Percentiles rank a stretch among this genome's conserved stretches.
Evolutionary conservation across 2,797 vertebrate species (phyloP).

Genomic region (Triplophysa bombifrons): DNA sequence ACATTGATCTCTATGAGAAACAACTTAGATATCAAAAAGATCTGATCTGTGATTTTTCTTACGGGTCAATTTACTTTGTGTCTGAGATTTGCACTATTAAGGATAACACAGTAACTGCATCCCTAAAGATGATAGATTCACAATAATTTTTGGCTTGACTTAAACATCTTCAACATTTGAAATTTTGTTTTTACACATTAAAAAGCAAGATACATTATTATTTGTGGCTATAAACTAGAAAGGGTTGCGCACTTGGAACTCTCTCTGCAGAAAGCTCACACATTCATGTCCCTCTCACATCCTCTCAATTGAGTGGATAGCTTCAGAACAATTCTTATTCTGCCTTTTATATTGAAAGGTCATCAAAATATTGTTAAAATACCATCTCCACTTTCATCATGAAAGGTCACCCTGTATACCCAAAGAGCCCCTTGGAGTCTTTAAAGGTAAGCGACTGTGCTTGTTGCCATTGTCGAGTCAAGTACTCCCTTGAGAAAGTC

Average conservation of each 20-base stretch:
- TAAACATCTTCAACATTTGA: too few species aligned
- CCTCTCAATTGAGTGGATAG: constrained; percentile 43
- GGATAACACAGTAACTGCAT: too few species aligned
- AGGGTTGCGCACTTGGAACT: neutral
- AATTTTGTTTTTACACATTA: neutral
- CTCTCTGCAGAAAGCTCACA: neutral
- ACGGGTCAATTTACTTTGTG: too few species aligned
- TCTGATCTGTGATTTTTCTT: too few species aligned
- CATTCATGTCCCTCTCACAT: constrained; percentile 27
- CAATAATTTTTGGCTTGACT: too few species aligned
- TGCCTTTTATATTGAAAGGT: constrained; percentile 78
- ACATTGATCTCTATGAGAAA: too few species aligned
- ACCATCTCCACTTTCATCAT: constrained; percentile 77
- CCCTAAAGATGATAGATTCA: too few species aligned
- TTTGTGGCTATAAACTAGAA: neutral
- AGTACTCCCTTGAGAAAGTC: constrained; percentile 64
- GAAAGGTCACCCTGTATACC: constrained; percentile 80
- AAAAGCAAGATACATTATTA: too few species aligned
- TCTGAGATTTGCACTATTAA: too few species aligned
- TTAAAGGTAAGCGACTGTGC: constrained; percentile 69
- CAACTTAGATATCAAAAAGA: too few species aligned
- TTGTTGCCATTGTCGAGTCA: constrained; percentile 64
- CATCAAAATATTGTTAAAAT: constrained; percentile 82
- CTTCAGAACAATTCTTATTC: constrained; percentile 67
- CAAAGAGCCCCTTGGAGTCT: constrained; percentile 71